Evolutionary conservation across 2,797 vertebrate genomes (phyloP).

Genomic region (Channa striata): DNA sequence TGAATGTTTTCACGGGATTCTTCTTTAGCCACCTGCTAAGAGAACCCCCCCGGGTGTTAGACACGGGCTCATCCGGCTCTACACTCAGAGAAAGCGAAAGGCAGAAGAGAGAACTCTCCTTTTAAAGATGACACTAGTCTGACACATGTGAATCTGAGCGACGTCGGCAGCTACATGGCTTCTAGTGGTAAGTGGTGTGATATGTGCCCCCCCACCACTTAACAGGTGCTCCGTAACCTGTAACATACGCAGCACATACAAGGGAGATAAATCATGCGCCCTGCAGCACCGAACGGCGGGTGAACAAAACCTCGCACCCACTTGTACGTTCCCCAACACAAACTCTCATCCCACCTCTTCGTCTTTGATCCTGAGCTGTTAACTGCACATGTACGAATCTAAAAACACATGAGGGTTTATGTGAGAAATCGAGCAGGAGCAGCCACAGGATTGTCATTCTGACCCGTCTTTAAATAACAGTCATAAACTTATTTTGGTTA

Average conservation of each 20-base stretch:
- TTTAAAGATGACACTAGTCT: conserved; percentile 8
- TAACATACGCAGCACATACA: conserved; percentile 3
- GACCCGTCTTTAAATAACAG: too few species aligned
- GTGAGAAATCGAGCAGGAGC: background rate
- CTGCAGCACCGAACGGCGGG: conserved; percentile 28
- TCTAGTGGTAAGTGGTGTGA: conserved; percentile 1
- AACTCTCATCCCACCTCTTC: background rate
- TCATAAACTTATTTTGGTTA: too few species aligned
- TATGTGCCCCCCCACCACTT: conserved; percentile 10
- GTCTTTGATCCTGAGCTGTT: conserved; percentile 15
- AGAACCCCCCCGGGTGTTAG: background rate
- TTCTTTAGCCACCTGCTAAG: background rate
- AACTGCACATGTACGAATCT: background rate
- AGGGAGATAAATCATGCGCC: conserved; percentile 32
- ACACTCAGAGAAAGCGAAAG: background rate
- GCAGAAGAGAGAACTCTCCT: conserved; percentile 10
- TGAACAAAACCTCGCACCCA: conserved; percentile 15
- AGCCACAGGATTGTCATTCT: too few species aligned
- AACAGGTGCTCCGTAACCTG: conserved; percentile 4
- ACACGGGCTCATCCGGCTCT: background rate
- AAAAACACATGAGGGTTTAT: background rate
- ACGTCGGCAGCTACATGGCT: background rate
- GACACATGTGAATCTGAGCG: background rate
- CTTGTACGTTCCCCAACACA: conserved; percentile 1
- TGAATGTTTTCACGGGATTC: conserved; percentile 1